Evolutionary conservation across 2,888 invertebrate genomes (phyloP).

Genomic region (Leptopilina drosophilae): DNA sequence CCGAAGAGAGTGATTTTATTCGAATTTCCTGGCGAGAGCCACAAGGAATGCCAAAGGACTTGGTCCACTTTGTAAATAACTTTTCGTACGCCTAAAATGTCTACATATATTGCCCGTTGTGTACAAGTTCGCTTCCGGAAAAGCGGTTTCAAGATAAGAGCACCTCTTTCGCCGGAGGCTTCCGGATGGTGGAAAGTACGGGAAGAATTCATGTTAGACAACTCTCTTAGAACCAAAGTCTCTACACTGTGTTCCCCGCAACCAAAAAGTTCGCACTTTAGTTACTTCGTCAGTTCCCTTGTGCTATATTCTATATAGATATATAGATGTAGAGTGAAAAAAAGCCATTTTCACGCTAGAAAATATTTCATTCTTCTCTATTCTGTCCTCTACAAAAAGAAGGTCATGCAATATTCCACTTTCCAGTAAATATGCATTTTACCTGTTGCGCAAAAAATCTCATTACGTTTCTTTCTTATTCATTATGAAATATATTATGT

Average conservation of each 20-base stretch:
- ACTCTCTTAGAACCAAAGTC: not conserved
- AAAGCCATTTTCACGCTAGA: constrained; percentile 4
- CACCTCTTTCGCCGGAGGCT: not conserved
- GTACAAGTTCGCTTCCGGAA: constrained; percentile 9
- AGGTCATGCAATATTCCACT: too few relatives aligned
- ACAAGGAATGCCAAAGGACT: not conserved
- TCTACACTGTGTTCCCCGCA: not conserved
- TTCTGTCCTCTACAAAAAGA: not conserved
- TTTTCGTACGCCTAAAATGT: not conserved
- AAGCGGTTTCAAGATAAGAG: constrained; percentile 12
- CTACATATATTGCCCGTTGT: not conserved
- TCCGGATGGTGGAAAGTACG: not conserved
- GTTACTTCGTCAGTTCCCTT: constrained; percentile 1
- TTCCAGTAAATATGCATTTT: too few relatives aligned
- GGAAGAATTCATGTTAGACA: constrained; percentile 15
- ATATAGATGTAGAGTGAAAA: not conserved
- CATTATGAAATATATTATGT: too few relatives aligned
- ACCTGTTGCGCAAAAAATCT: too few relatives aligned
- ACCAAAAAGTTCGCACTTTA: not conserved
- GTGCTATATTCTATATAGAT: not conserved
- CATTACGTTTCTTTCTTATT: too few relatives aligned
- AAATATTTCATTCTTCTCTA: not conserved
- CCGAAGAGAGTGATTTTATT: too few relatives aligned
- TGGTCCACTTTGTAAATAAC: constrained; percentile 14
- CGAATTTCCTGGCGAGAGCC: too few relatives aligned